Evolutionary conservation across 2,797 vertebrate genomes (phyloP).

Genomic region (Triplophysa yarkandensis): DNA sequence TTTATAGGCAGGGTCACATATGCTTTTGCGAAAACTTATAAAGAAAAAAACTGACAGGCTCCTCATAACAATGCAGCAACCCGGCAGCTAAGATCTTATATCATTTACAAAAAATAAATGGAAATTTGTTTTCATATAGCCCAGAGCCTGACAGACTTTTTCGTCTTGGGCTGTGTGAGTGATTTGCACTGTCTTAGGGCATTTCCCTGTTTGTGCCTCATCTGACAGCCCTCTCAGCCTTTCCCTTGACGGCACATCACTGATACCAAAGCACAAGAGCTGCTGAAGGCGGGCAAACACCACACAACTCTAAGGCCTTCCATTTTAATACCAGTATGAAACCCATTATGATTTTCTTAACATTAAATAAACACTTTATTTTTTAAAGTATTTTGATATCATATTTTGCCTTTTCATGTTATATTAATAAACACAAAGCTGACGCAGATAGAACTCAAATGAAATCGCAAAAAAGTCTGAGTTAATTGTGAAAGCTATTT

Average conservation of each 20-base stretch:
- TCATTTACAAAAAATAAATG: conserved; percentile 1
- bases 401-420: conserved; percentile 5
- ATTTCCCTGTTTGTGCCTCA: conserved; percentile 35
- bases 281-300: conserved; percentile 29
- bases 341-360: background rate
- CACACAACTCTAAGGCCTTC: conserved; percentile 2
- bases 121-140: conserved; percentile 12
- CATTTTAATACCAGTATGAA: conserved; percentile 11
- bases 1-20: no score
- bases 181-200: conserved; percentile 39
- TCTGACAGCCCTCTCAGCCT: conserved; percentile 36
- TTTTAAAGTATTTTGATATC: conserved; percentile 1
- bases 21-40: background rate
- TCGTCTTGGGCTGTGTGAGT: conserved; percentile 41
- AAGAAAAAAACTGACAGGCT: background rate
- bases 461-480: background rate
- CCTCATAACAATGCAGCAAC: background rate
- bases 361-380: background rate
- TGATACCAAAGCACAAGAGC: conserved; percentile 36
- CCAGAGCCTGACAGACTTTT: conserved; percentile 14
- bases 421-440: conserved; percentile 2
- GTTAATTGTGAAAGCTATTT: background rate
- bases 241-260: conserved; percentile 28
- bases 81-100: background rate
- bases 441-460: background rate